These are phyloP conservation scores for Coracopsis vasa DNA, from an alignment of 2,113 vertebrate species.

Conservation along the genomic window DNA sequence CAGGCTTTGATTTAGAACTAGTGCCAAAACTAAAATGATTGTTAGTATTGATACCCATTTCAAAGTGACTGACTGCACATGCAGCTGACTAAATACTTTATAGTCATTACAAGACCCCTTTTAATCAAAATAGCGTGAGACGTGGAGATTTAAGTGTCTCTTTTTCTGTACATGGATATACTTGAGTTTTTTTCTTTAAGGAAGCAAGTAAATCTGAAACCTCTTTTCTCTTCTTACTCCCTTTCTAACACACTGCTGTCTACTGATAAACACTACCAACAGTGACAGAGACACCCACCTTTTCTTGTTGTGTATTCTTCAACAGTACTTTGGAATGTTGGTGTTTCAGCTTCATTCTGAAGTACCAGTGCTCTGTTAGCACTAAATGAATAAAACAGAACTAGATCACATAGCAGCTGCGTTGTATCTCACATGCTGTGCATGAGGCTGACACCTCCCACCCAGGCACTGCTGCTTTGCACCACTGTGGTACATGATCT, in stretches of 20 bases:
- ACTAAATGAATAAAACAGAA: background rate
- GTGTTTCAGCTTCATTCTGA: background rate
- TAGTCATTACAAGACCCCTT: background rate
- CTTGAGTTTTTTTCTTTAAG: background rate
- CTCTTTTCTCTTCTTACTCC: background rate
- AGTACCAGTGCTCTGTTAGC: background rate
- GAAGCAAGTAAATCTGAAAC: background rate
- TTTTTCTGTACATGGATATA: background rate
- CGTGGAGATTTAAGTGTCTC: background rate
- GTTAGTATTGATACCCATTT: background rate
- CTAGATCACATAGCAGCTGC: background rate
- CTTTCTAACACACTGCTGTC: background rate
- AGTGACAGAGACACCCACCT: background rate
- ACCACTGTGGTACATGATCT: accelerated
- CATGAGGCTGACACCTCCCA: background rate
- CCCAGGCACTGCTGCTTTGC: background rate
- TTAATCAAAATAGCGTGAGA: background rate
- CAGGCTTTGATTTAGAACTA: background rate
- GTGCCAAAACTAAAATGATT: constrained; percentile 1
- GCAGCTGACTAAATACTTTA: background rate
- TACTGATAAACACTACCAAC: background rate
- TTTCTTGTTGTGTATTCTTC: background rate
- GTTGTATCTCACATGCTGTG: accelerated
- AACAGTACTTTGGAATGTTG: background rate
- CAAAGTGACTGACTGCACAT: background rate